Base-by-base conservation (phyloP, 53 echinoderm and acorn worm species). In the Crossaster papposus region DNA sequence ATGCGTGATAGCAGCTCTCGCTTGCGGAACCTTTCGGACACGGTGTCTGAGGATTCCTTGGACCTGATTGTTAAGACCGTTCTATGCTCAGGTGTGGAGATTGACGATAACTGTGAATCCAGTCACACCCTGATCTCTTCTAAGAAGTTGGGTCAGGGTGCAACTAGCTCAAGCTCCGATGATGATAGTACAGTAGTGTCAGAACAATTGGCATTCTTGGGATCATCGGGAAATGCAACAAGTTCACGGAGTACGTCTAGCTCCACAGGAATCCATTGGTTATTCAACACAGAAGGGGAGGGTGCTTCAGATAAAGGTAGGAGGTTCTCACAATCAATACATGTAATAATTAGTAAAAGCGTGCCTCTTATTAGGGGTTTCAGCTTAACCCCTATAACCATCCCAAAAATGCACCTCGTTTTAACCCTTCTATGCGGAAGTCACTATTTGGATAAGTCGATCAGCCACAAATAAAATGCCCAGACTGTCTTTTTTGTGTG, bases 161-260 rank as follows among this genome's bases (percentile, higher is more conserved):
- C 79, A 14, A 89, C 93, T 11, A 92, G 89, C 62, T 92, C 94
- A 14, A 91, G 91, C 85, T 91, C 91, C 12, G 91, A 91, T 18
- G 96, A 96, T 50, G 96, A 96, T 79, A 96, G 96, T 89, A 96
- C 96, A 3, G 76, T 96, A 44, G 94, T 96, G 84, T 96, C 96
- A 0, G 94, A 94, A 80, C 83, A 90, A 1, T 96, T 94, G 4
- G 96, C 96, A 23, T 96, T 96, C 77, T 73, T 96, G 29, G 96
- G 93, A 33, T 96, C 96, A 29, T 90, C 92, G 23, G 81, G 78
- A 13, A 85, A 83, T 70, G 92, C 92, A 33, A 81, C 92, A 15
- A 94, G 93, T 77, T 92, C 92, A 31, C 81, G 92, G 51, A 94
- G 94, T 64, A 93, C 94, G 6, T 96, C 96, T 34, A 95, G 95